phyloP scores from a whole-genome alignment of 2,113 vertebrate genomes.

The Sclerurus mexicanus region DNA sequence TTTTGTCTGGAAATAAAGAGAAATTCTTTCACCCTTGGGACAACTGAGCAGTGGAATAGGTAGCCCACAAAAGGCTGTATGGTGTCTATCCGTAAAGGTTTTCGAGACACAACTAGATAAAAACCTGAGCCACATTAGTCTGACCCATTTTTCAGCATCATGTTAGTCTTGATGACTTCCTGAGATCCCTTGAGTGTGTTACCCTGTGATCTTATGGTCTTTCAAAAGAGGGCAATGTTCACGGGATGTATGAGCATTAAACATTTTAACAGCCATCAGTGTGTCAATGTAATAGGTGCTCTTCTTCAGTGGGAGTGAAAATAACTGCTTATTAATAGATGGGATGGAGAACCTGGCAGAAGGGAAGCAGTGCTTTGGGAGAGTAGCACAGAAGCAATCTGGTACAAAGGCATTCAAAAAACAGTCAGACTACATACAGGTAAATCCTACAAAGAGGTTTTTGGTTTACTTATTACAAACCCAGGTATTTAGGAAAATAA shows the following conservation, averaged over 20 bases:
- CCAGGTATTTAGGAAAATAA: background rate
- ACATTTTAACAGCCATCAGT: background rate
- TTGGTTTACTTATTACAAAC: background rate
- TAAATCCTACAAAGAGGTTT: background rate
- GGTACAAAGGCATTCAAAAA: background rate
- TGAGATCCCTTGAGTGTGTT: background rate
- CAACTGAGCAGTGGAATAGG: accelerated
- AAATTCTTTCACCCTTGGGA: background rate
- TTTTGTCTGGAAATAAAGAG: background rate
- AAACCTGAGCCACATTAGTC: background rate
- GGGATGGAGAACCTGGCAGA: background rate
- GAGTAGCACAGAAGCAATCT: background rate
- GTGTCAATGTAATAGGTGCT: background rate
- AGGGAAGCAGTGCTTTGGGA: background rate
- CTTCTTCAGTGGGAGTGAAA: background rate
- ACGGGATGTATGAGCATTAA: background rate
- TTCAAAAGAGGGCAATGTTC: background rate
- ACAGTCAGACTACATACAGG: background rate
- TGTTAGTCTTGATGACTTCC: background rate
- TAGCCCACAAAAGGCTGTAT: background rate
- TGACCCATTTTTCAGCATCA: background rate
- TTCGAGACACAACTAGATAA: background rate
- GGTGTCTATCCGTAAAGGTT: background rate
- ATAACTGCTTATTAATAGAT: background rate
- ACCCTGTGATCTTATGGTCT: background rate